These are phyloP conservation scores for Lucilia sericata DNA, from an alignment of 1,140 invertebrate species.

Conservation along the genomic window DNA sequence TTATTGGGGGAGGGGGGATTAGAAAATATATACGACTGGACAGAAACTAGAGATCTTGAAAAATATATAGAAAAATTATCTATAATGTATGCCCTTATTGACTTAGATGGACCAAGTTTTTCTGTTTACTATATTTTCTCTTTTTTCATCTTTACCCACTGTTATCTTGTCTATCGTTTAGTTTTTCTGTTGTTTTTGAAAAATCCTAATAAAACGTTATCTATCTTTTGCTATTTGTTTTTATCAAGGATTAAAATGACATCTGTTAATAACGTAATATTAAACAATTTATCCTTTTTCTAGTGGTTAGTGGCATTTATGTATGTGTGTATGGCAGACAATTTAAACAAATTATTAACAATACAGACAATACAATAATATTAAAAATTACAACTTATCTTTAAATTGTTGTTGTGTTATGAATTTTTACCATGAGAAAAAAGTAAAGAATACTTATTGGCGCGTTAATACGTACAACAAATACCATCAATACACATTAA, in stretches of 20 bases:
- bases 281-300: not conserved
- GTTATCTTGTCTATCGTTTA: not conserved
- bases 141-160: no score
- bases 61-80: no score
- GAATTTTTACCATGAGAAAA: not conserved
- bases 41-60: no score
- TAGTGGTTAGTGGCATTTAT: not conserved
- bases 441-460: not conserved
- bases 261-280: slow-evolving; percentile 12
- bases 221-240: slow-evolving; percentile 1
- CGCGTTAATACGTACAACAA: not conserved
- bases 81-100: no score
- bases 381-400: not conserved
- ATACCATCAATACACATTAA: not conserved
- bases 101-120: no score
- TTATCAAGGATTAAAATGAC: slow-evolving; percentile 17
- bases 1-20: no score
- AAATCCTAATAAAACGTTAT: not conserved
- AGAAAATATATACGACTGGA: no score
- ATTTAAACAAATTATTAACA: not conserved
- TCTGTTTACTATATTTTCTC: no score
- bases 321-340: not conserved
- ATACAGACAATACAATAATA: no score
- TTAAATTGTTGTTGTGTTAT: no score
- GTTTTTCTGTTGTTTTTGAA: not conserved